Percentiles rank a stretch among this genome's conserved stretches.
Evolutionary conservation across 2,113 vertebrate genomes (phyloP).

Genomic region (Poecile atricapillus): DNA sequence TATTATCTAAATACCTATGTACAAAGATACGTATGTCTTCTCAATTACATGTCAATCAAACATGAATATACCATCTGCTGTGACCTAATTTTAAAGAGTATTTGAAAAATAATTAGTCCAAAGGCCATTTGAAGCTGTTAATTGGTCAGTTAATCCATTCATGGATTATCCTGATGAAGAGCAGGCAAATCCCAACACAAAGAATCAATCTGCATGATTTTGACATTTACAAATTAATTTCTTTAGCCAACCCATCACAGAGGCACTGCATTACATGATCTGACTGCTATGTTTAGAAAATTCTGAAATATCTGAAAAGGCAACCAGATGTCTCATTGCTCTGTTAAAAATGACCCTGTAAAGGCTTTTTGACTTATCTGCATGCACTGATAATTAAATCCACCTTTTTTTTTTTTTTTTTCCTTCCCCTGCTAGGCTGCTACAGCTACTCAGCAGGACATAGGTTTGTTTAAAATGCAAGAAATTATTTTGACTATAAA

Average conservation of each 20-base stretch:
- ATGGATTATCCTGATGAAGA: slow-evolving; percentile 5
- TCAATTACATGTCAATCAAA: not conserved
- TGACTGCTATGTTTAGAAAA: not conserved
- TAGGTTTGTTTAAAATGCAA: slow-evolving; percentile 16
- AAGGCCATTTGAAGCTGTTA: not conserved
- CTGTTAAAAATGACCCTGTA: not conserved
- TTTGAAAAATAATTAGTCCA: slow-evolving; percentile 35
- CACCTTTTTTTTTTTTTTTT: not conserved
- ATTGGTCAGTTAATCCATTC: slow-evolving; percentile 29
- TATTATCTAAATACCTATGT: not conserved
- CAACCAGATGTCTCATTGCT: not conserved
- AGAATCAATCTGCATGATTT: not conserved
- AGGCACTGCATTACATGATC: not conserved
- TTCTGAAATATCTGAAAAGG: not conserved
- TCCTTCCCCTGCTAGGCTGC: not conserved
- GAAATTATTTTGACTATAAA: not conserved
- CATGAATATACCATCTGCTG: not conserved
- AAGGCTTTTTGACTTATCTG: not conserved
- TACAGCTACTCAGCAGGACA: not conserved
- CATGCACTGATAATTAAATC: not conserved
- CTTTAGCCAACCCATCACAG: not conserved
- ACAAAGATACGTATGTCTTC: not conserved
- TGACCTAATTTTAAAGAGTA: not conserved
- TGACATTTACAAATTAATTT: not conserved
- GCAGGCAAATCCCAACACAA: not conserved